Conservation (phyloP, 2,797 vertebrate species). For the Phrynocephalus guinanensis region DNA sequence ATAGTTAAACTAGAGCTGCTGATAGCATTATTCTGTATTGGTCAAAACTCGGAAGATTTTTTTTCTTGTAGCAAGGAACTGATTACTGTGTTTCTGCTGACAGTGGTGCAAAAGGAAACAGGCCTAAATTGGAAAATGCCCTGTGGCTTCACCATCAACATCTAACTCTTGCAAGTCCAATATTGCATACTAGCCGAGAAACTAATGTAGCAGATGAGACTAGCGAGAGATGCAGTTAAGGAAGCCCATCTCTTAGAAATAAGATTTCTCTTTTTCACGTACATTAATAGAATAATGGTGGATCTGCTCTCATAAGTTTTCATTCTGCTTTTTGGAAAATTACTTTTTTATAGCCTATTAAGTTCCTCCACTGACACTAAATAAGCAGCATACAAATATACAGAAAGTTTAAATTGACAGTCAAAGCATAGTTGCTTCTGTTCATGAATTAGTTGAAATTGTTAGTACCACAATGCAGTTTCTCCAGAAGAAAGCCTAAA, state of each 20-base stretch:
- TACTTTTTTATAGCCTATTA: neutral
- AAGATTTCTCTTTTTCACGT: neutral
- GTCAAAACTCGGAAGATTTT: too few relatives aligned
- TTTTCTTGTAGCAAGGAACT: neutral
- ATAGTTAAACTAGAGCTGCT: too few relatives aligned
- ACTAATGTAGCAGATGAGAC: neutral
- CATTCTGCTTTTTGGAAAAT: neutral
- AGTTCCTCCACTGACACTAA: neutral
- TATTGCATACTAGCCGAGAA: neutral
- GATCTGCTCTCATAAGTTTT: neutral
- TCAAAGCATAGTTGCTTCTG: neutral
- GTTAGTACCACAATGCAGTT: neutral
- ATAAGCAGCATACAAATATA: neutral
- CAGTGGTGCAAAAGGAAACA: neutral
- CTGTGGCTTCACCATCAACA: neutral
- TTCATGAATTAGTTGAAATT: neutral
- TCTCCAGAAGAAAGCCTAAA: too few relatives aligned
- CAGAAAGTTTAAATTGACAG: neutral
- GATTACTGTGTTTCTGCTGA: neutral
- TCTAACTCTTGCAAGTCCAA: neutral
- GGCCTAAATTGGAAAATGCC: neutral
- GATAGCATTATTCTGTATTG: too few relatives aligned
- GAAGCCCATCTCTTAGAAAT: neutral
- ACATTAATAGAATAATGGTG: neutral
- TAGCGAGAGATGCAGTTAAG: neutral